Evolutionary conservation across 2,888 invertebrate genomes (phyloP).

Genomic region (Sepioteuthis lessoniana): DNA sequence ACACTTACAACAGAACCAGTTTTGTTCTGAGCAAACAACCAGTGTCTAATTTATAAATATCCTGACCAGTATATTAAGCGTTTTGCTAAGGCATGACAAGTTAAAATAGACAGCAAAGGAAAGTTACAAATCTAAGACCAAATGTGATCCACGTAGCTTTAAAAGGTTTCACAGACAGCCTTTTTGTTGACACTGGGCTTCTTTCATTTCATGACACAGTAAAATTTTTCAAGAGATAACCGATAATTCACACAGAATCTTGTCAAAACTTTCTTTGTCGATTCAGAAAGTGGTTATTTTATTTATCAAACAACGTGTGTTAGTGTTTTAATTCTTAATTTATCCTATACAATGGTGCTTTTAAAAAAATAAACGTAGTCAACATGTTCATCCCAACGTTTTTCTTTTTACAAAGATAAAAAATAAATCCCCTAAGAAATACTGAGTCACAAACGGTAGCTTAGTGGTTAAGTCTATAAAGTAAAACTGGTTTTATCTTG

Average conservation of each 20-base stretch:
- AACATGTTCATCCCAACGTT: no score
- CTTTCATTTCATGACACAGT: background rate
- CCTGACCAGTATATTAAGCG: constrained; percentile 24
- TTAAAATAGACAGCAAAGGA: background rate
- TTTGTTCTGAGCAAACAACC: background rate
- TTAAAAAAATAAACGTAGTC: background rate
- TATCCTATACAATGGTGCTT: background rate
- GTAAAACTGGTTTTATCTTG: background rate
- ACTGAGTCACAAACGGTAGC: no score
- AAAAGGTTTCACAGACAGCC: background rate
- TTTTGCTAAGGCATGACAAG: background rate
- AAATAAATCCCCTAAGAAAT: no score
- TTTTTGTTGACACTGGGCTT: constrained; percentile 6
- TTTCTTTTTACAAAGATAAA: no score
- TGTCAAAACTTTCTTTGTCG: constrained; percentile 3
- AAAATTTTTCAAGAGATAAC: background rate
- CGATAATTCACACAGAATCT: background rate
- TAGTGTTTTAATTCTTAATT: background rate
- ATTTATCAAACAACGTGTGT: background rate
- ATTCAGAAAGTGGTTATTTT: background rate
- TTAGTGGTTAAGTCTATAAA: no score
- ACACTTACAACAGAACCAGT: background rate
- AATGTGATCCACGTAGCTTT: background rate
- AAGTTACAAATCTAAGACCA: background rate
- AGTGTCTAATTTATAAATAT: constrained; percentile 33